These are phyloP conservation scores for Psilanteris sp. DNA, from an alignment of 1,140 invertebrate species.

Conservation along the genomic window DNA sequence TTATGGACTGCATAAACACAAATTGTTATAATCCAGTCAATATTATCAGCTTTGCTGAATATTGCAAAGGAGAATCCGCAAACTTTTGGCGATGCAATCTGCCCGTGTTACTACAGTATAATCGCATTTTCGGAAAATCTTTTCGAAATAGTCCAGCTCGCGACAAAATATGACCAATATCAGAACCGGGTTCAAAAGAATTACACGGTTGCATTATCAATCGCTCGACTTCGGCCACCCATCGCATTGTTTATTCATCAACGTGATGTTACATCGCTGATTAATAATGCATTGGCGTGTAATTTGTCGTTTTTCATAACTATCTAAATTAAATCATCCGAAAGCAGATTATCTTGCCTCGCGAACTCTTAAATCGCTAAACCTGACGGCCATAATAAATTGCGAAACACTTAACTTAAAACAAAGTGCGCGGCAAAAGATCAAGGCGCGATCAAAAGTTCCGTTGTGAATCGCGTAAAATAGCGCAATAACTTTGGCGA, in stretches of 20 bases:
- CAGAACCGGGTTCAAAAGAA: too few relatives aligned
- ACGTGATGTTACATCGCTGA: too few relatives aligned
- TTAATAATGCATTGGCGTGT: too few relatives aligned
- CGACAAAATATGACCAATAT: too few relatives aligned
- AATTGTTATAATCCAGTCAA: conserved; percentile 40
- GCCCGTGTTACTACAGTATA: background rate
- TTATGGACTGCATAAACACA: conserved; percentile 43
- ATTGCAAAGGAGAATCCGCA: background rate
- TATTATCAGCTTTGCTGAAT: conserved; percentile 26
- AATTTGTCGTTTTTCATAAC: too few relatives aligned
- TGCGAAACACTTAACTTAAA: conserved; percentile 35
- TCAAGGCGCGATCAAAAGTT: conserved; percentile 43
- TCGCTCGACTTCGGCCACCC: too few relatives aligned
- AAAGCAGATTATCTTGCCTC: conserved; percentile 13
- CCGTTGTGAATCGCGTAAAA: conserved; percentile 19
- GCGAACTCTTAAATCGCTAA: conserved; percentile 8
- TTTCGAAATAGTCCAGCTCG: too few relatives aligned
- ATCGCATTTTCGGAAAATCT: conserved; percentile 5
- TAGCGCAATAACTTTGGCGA: conserved; percentile 43
- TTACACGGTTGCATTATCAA: too few relatives aligned
- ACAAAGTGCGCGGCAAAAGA: conserved; percentile 33
- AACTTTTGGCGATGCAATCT: conserved; percentile 2
- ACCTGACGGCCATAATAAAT: conserved; percentile 26
- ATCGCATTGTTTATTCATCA: too few relatives aligned
- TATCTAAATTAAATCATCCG: background rate